Evolutionary conservation across 2,797 vertebrate genomes (phyloP).

Genomic region (Lerista edwardsae): DNA sequence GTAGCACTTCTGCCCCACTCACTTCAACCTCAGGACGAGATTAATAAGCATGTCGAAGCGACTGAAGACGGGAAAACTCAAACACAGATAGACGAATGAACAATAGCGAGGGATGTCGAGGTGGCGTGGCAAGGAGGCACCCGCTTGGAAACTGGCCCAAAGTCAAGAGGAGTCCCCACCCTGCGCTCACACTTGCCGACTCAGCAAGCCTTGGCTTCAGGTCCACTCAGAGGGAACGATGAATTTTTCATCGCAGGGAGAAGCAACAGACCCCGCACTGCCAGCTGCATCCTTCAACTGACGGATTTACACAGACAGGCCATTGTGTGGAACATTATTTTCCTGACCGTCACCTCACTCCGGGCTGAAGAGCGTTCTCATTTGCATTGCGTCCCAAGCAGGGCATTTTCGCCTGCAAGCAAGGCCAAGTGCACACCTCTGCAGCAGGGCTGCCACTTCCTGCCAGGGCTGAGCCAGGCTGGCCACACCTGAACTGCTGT

Average conservation of each 20-base stretch:
- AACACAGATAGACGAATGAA: constrained; percentile 32
- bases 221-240: constrained; percentile 44
- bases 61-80: constrained; percentile 38
- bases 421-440: not conserved
- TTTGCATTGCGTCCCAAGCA: not conserved
- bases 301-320: constrained; percentile 45
- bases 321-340: constrained; percentile 29
- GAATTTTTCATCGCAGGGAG: constrained; percentile 38
- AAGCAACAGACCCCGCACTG: constrained; percentile 29
- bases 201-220: constrained; percentile 47
- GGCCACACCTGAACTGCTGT: not conserved
- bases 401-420: constrained; percentile 9
- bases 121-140: constrained; percentile 33
- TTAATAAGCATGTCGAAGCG: constrained; percentile 38
- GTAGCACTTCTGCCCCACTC: constrained; percentile 29
- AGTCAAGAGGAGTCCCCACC: constrained; percentile 55
- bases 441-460: not conserved
- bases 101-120: constrained; percentile 28
- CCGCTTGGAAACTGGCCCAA: constrained; percentile 35
- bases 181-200: constrained; percentile 38
- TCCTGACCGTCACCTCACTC: not conserved
- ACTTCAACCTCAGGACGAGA: constrained; percentile 45
- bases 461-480: not conserved
- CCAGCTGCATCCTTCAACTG: constrained; percentile 36
- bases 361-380: not conserved